Evolutionary conservation across 1,140 invertebrate genomes (phyloP), one percentile per base, ranked within the genome.

Genomic region (Mactra quadrangularis): DNA sequence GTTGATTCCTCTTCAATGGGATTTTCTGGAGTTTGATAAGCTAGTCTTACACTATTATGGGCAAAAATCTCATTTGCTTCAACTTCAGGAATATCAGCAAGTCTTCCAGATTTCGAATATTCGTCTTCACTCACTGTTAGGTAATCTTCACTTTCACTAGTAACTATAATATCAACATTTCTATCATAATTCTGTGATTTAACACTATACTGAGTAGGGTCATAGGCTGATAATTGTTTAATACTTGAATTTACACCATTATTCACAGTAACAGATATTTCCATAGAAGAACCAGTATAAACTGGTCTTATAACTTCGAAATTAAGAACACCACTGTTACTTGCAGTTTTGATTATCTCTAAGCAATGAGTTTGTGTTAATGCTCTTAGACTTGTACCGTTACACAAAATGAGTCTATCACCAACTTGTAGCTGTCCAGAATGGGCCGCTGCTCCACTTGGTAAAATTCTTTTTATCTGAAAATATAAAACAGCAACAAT

Each of bases 401-500:
- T 87, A 78, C 87, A 87, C 15, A 41, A 41, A 15, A 87, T 57
- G 25, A 87, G 68, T 17, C 87, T 53, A 53, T 88, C 87, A 4
- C 86, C 84, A 2, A 86, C 81, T 17, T 85, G 33, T 7, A 87
- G 74, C 25, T 72, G 9, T 0, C 76, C 75, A 15, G 74, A 57
- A 55, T 59, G 53, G 19, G 85, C 82, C 52, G 84, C 83, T 17
- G 70, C 78, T 38, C 87, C 87, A 64, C 76, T 82, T 17, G 85
- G 87, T 22, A 88, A 76, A 17, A 88, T 74, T 70, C 87, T 70
- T 71, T 88, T 88, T 1, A 88, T 74, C 87, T 88, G 84, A 41
- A 79, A 84, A 82, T 55, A 71, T 59, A 79, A 53, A 83, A 38
- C 7, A 59, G 15, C 22, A 11, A 6, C n/a, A n/a, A n/a, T n/a